Evolutionary conservation across 2,113 vertebrate species (phyloP).

Genomic region (Cichladusa arquata): DNA sequence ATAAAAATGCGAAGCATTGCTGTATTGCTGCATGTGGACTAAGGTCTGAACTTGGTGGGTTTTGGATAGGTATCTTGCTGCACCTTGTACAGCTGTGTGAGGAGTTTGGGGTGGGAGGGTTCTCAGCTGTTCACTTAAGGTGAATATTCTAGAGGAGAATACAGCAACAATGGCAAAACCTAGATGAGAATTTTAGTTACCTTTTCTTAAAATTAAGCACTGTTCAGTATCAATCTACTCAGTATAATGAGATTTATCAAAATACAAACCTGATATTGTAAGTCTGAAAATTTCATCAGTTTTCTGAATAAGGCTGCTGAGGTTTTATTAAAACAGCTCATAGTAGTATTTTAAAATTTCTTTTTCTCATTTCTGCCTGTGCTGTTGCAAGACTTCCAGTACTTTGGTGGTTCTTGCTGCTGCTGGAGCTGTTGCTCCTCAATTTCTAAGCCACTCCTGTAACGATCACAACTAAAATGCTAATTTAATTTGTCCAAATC

Average conservation of each 20-base stretch:
- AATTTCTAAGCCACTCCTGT: not conserved
- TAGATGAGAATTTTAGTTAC: not conserved
- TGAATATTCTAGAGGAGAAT: not conserved
- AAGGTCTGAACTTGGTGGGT: not conserved
- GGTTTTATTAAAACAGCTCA: slow-evolving; percentile 19
- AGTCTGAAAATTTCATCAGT: not conserved
- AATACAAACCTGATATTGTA: not conserved
- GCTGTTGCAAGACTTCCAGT: slow-evolving; percentile 13
- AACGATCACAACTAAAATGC: not conserved
- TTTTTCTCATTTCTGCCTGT: not conserved
- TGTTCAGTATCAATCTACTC: not conserved
- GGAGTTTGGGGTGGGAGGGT: not conserved
- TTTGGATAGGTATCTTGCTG: not conserved
- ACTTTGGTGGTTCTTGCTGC: not conserved
- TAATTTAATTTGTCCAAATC: not conserved
- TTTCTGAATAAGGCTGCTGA: not conserved
- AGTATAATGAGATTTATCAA: not conserved
- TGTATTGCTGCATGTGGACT: not conserved
- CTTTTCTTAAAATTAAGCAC: not conserved
- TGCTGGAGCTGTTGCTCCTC: not conserved
- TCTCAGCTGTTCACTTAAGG: not conserved
- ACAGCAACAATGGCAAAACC: not conserved
- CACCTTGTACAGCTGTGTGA: not conserved
- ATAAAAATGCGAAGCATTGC: not conserved
- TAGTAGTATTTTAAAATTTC: not conserved